Conservation (phyloP, 2,797 vertebrate genomes). For the Manis crassicaudata region DNA sequence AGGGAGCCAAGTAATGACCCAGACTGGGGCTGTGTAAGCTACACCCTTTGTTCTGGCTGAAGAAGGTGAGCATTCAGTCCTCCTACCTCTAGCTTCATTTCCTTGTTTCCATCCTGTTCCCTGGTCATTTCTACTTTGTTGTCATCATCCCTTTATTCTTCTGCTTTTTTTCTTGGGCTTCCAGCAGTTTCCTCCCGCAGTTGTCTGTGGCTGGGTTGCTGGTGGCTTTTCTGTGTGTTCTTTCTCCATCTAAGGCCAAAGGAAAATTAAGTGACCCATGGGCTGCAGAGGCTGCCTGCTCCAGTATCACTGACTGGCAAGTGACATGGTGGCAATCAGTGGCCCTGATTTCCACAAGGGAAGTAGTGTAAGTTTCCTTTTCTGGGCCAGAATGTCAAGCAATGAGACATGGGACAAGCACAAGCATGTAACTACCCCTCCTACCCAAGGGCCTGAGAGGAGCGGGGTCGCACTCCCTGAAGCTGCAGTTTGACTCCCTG, state of each 20-base stretch:
- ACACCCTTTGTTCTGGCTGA: conserved; percentile 46
- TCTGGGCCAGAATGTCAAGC: not conserved
- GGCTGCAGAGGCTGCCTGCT: not conserved
- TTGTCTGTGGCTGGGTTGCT: conserved; percentile 33
- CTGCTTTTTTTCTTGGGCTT: conserved; percentile 65
- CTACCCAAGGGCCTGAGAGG: not conserved
- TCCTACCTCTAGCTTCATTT: conserved; percentile 29
- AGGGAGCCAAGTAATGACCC: conserved; percentile 68
- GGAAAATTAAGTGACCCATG: not conserved
- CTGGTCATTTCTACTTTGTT: not conserved
- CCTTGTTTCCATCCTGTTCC: not conserved
- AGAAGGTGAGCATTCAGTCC: not conserved
- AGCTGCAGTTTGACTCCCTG: not conserved
- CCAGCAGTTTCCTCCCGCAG: conserved; percentile 31
- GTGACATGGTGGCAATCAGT: accelerated
- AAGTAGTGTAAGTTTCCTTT: not conserved
- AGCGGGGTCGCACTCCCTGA: accelerated
- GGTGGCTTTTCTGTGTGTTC: not conserved
- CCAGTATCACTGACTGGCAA: not conserved
- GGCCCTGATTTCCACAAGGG: not conserved
- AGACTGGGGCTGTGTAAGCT: conserved; percentile 46
- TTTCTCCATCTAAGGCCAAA: not conserved
- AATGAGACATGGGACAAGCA: not conserved
- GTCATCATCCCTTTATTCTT: not conserved
- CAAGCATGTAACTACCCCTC: not conserved